Evolutionary conservation across 2,888 invertebrate genomes (phyloP), one percentile per base, ranked within the genome.

Genomic region (Maniola hyperantus): DNA sequence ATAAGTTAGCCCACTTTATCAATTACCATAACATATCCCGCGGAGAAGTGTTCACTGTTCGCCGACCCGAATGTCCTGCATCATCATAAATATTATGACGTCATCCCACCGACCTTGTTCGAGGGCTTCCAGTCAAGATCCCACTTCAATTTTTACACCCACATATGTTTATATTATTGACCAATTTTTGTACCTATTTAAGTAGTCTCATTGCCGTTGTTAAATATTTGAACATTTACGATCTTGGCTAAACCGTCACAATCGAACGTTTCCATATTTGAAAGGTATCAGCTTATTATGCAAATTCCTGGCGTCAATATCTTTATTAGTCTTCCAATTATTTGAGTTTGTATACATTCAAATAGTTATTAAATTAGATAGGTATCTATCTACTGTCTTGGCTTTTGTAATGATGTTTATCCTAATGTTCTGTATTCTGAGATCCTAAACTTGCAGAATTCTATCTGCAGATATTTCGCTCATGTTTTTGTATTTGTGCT

Each of bases 11-110:
- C 81, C 83, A 87, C 85, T 89, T 88, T 84, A 85, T 85, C 88
- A 89, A 88, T 90, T 89, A 81, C 76, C 72, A 70, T 72, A 73
- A 77, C 69, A 74, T 81, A 79, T 84, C 84, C 87, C 82, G 79
- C 77, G 76, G 70, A 73, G 72, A 74, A 75, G 76, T 69, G 72
- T 75, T 77, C 65, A 26, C 26, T 26, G 6, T 34, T 7, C 39
- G 72, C 72, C 80, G 77, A 77, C 82, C 83, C 84, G 82, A 79
- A 83, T 87, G 85, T 84, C 85, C 87, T 82, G 80, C 81, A 82
- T 80, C 83, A 85, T 81, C 83, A 81, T 81, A 80, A 79, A 79
- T 81, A 76, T 72, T 73, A 77, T 90, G 88, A 90, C 89, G 89
- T 90, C 89, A 90, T 69, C 73, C 69, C 62, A 69, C 64, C 79